Evolutionary conservation across 2,797 vertebrate species (phyloP), one percentile per base, ranked within the genome.

Genomic region (Coluber constrictor): DNA sequence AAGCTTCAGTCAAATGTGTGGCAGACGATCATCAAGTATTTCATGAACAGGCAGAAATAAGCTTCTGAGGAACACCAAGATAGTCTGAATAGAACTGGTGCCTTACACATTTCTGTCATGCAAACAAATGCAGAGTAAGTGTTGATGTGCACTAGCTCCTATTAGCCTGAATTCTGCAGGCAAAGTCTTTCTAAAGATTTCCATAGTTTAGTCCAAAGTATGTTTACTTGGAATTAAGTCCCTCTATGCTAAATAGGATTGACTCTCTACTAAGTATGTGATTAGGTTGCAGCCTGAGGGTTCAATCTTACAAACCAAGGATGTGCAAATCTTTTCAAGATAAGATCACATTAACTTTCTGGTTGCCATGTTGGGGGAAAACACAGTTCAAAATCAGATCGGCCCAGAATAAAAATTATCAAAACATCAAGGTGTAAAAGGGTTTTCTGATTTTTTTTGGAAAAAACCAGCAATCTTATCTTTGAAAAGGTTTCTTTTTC

Each of bases 1-100:
- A 92, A 66, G 88, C 94, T 83, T 93, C 9, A 18, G 87, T 89
- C 90, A 91, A 79, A 86, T 87, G 87, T 91, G 87, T 92, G 90
- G 88, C 74, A 90, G 90, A 43, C 86, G 47, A 90, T 43, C 92
- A 55, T 61, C 90, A 47, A 27, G 18, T n/a, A 61, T 90, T 94
- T 90, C 63, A 87, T 89, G 55, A 94, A 91, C 87, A 79, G 12
- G 87, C 90, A 93, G 60, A 87, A 87, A 91, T 87, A 91, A 90
- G 55, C 60, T 87, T 51, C 11, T n/a, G 87, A 74, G n/a, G 74
- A 94, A 86, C 74, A 86, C 25, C 90, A 90, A 60, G 87, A 60
- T 51, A 32, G 43, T 55, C 54, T 92, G 54, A 91, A 89, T 91
- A 61, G 79, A 86, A 54, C 86, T 55, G n/a, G 37, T 12, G 12